Base-by-base conservation (phyloP, 2,888 invertebrate genomes). In the Apamea sordens region DNA sequence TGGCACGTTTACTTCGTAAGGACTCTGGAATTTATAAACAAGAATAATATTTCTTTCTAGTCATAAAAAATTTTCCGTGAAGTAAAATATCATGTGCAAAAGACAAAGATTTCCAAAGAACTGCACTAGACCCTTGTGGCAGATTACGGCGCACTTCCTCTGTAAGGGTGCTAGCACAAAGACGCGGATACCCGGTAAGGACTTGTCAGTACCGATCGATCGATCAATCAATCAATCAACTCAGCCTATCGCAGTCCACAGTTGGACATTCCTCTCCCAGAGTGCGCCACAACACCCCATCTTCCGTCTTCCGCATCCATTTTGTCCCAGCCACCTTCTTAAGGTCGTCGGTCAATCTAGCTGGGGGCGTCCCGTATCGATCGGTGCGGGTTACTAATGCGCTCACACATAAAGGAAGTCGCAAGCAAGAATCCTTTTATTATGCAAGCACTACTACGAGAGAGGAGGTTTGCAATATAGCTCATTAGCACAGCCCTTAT, bases 1-100 rank as follows among this genome's bases (percentile, higher is more conserved):
- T 65, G 97, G 97, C 13, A 98, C 98, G 87, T 97, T 97, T 7
- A 98, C 97, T 94, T 98, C 98, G 94, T 98, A 99, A 0, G 98
- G 98, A 84, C 98, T 97, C 98, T 98, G 95, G 5, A 96, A 96
- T 15, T 11, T n/a, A 15, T 1, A 32, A 15, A 6, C 8, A 61
- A 18, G 6, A 0, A 15, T 69, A 21, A 47, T 4, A 47, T 28
- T 21, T 21, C 6, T 47, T 69, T n/a, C 41, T 69, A 28, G 11
- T 11, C 7, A 28, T 6, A 11, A 68, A 28, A 44, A 28, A 0
- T 1, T 67, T 8, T 10, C n/a, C 15, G 15, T n/a, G n/a, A 41
- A n/a, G n/a, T n/a, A 67, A 67, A n/a, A 67, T 10, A 41, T 18
- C 15, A 41, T 41, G 10, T 18, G n/a, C 18, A 41, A 67, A 67